Evolutionary conservation across 2,797 vertebrate genomes (phyloP).

Genomic region (Podarcis lilfordi): DNA sequence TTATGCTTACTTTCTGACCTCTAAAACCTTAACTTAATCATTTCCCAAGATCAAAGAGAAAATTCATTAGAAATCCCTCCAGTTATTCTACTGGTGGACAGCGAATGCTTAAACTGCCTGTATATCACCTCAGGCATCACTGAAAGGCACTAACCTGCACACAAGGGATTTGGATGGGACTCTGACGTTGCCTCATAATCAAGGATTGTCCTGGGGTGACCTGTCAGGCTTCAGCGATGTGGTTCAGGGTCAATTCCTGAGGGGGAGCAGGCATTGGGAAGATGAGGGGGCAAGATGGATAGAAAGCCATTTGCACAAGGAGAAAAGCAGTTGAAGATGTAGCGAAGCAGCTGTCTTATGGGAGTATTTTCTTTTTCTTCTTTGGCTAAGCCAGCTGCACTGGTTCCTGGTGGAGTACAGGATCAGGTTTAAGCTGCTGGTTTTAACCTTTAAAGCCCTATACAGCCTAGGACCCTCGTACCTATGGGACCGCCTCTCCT

Average conservation of each 20-base stretch:
- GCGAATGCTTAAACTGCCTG: constrained; percentile 51
- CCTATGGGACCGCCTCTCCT: too few species aligned
- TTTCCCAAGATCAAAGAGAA: constrained; percentile 52
- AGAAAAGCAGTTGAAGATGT: constrained; percentile 45
- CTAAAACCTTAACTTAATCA: constrained; percentile 49
- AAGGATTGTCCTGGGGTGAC: constrained; percentile 52
- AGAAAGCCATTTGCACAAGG: constrained; percentile 50
- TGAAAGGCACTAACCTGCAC: constrained; percentile 46
- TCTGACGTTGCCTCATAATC: constrained; percentile 57
- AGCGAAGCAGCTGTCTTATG: constrained; percentile 15
- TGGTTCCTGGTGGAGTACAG: too few species aligned
- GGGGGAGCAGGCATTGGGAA: constrained; percentile 26
- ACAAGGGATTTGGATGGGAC: constrained; percentile 49
- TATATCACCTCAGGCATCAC: constrained; percentile 62
- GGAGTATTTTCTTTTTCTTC: constrained; percentile 15
- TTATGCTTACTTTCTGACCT: constrained; percentile 32
- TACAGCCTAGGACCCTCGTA: too few species aligned
- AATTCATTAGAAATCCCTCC: constrained; percentile 46
- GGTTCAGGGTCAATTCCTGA: constrained; percentile 58
- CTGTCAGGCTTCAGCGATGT: constrained; percentile 29
- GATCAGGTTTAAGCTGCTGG: too few species aligned
- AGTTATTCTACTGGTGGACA: constrained; percentile 40
- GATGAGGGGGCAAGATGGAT: constrained; percentile 44
- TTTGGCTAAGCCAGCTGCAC: background rate
- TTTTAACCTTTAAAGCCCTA: too few species aligned